Base-by-base conservation (phyloP, 2,797 vertebrate species). In the Eremophila alpestris region DNA sequence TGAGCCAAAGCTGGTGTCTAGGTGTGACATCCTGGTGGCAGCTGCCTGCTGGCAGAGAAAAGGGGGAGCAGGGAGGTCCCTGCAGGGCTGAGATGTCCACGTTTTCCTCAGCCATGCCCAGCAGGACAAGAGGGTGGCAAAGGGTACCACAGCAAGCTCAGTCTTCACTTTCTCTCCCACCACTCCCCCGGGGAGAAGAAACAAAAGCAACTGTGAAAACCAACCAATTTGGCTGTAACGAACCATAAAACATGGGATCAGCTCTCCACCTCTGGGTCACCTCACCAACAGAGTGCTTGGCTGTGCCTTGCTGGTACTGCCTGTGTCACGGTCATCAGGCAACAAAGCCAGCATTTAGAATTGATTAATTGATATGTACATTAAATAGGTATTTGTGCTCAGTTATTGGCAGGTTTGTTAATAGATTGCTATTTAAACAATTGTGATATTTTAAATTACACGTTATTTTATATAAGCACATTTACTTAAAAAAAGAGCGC, bases 331-430 rank as follows among this genome's bases (percentile, higher is more conserved):
- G 80, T 69, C 88, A 83, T 90, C 78, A 74, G 70, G 77, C 1
- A 3, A 83, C 84, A 85, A 94, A 94, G 75, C 59, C 91, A 85
- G 81, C 76, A 96, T 82, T 96, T 97, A 93, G 89, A 94, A 97
- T 92, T 93, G 95, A 91, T 96, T 97, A 94, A 97, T 97, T 96
- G 97, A 97, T 96, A 97, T 56, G 68, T 94, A 90, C 96, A 89
- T 97, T 97, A 97, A 97, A 95, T 89, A 96, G 93, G 94, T 96
- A 95, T 95, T 97, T 92, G 92, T 93, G 93, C 79, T 97, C 97
- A 97, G 94, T 97, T 98, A 98, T 97, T 96, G 97, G 94, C 97
- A 97, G 96, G 95, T 97, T 97, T 96, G 95, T 91, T 97, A 97
- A 96, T 94, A 87, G 95, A 97, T 97, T 96, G 94, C 96, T 97